A percentile compares a stretch with the other conserved stretches of the same genome.
phyloP scores from a whole-genome alignment of 2,888 invertebrate genomes.

The Scaptomyza caliginosa region DNA sequence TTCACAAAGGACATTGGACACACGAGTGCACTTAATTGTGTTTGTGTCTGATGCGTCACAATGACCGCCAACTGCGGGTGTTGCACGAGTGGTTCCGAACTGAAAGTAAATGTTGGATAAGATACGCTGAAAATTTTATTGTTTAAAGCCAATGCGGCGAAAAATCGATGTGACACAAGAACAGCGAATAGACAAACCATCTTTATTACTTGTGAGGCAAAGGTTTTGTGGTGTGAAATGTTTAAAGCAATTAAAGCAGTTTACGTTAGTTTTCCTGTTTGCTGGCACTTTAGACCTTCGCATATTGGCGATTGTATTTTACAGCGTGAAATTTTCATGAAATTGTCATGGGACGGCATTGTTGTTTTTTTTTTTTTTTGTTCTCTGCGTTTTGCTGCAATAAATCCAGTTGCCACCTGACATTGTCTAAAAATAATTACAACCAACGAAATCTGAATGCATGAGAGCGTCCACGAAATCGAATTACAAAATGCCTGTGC shows the following conservation, averaged over 20 bases:
- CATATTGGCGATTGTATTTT: not conserved
- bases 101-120: conserved; percentile 13
- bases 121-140: conserved; percentile 13
- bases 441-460: conserved; percentile 39
- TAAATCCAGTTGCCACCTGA: conserved; percentile 48
- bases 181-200: not conserved
- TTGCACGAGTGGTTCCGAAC: conserved; percentile 31
- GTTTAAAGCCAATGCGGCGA: conserved; percentile 17
- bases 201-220: not conserved
- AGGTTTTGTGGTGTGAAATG: not conserved
- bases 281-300: not conserved
- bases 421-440: conserved; percentile 47
- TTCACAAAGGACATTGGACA: conserved; percentile 49
- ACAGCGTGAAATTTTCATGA: conserved; percentile 20
- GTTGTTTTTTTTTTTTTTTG: conserved; percentile 15
- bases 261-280: not conserved
- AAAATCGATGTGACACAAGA: not conserved
- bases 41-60: conserved; percentile 51
- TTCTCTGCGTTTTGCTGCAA: conserved; percentile 10
- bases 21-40: conserved; percentile 65
- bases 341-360: conserved; percentile 9
- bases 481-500: conserved; percentile 44
- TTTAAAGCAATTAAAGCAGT: not conserved
- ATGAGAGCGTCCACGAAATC: conserved; percentile 36
- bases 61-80: conserved; percentile 27